A percentile compares a stretch with the other conserved stretches of the same genome.
Conservation (phyloP, 1,140 invertebrate species). For the Ephestia elutella region DNA sequence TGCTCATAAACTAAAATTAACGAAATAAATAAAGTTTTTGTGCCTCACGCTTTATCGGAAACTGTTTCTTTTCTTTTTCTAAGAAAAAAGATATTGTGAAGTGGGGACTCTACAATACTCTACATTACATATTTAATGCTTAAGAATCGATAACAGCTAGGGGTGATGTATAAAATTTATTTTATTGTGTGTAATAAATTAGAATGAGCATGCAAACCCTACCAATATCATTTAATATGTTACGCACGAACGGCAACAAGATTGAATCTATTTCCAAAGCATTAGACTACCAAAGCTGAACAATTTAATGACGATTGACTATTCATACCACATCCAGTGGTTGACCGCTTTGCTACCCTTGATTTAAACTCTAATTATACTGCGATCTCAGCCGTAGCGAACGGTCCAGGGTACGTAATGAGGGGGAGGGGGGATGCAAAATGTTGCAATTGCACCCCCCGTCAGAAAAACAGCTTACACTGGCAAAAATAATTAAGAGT, state of each 20-base stretch:
- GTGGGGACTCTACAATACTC: too few relatives aligned
- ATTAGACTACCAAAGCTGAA: slow-evolving; percentile 71
- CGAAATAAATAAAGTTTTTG: too few relatives aligned
- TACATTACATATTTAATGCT: too few relatives aligned
- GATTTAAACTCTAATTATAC: slow-evolving; percentile 72
- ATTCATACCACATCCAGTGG: slow-evolving; percentile 70
- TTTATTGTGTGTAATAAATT: too few relatives aligned
- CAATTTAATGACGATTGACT: slow-evolving; percentile 73
- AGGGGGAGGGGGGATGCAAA: slow-evolving; percentile 54
- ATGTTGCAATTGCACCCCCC: slow-evolving; percentile 67
- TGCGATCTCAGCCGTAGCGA: slow-evolving; percentile 61
- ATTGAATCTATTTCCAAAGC: slow-evolving; percentile 25
- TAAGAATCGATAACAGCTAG: too few relatives aligned
- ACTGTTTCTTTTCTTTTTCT: too few relatives aligned
- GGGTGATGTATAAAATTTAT: too few relatives aligned
- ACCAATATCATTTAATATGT: neutral
- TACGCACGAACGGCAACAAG: slow-evolving; percentile 5
- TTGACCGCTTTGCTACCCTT: slow-evolving; percentile 66
- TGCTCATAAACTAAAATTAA: too few relatives aligned
- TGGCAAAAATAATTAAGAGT: slow-evolving; percentile 73
- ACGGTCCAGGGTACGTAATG: slow-evolving; percentile 59
- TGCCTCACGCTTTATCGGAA: too few relatives aligned
- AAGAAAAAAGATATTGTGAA: too few relatives aligned
- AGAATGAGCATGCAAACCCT: neutral
- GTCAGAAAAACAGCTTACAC: slow-evolving; percentile 72